Conservation (phyloP, 37 sponge, comb jelly and placozoan genomes). For the Chondrosia reniformis region DNA sequence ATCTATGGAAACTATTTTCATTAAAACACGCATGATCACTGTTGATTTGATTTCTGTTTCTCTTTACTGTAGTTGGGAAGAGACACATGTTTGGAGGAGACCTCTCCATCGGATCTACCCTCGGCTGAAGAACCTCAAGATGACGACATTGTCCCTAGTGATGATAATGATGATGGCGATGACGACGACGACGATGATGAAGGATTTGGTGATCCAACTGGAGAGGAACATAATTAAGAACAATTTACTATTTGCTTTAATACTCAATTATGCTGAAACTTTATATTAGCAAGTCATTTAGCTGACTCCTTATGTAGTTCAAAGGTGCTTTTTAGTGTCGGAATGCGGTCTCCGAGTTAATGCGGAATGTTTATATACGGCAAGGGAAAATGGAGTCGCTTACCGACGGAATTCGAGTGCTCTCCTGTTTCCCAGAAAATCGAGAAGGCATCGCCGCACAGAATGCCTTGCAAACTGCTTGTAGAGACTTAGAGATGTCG, state of each 20-base stretch:
- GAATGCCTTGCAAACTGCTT: conserved; percentile 40
- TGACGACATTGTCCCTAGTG: conserved; percentile 12
- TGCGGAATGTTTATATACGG: too few species aligned
- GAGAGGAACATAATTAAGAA: background rate
- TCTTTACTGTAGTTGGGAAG: background rate
- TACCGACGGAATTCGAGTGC: background rate
- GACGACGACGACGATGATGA: background rate
- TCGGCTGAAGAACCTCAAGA: background rate
- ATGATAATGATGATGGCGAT: background rate
- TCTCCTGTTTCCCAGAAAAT: conserved; percentile 45
- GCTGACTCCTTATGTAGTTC: too few species aligned
- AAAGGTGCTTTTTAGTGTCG: too few species aligned
- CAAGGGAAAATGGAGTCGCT: too few species aligned
- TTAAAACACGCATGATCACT: too few species aligned
- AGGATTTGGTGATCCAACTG: background rate
- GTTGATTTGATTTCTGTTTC: background rate
- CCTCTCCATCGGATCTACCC: background rate
- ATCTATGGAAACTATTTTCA: too few species aligned
- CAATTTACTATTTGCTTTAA: background rate
- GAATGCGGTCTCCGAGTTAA: too few species aligned
- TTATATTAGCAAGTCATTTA: too few species aligned
- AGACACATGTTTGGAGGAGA: background rate
- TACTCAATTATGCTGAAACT: too few species aligned
- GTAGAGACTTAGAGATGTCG: conserved; percentile 10
- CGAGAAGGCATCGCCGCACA: conserved; percentile 42